Evolutionary conservation across 2,113 vertebrate species (phyloP).

Genomic region (Charadrius vociferus): DNA sequence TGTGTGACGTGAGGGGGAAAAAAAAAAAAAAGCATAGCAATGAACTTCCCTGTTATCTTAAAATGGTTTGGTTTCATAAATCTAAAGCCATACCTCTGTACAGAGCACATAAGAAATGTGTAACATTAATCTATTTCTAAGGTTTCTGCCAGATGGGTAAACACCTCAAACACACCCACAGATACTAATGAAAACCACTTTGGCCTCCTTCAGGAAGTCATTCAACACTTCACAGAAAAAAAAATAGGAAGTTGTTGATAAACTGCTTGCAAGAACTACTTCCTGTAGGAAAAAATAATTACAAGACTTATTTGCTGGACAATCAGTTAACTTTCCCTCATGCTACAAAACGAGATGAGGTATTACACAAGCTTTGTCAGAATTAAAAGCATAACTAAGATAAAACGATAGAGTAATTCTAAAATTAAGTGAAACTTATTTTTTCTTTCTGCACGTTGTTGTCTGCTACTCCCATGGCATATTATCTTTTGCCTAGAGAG

Average conservation of each 20-base stretch:
- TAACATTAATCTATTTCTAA: not conserved
- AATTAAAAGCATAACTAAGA: not conserved
- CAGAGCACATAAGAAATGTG: not conserved
- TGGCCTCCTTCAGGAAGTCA: constrained; percentile 77
- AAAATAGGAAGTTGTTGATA: constrained; percentile 82
- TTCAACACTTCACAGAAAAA: constrained; percentile 72
- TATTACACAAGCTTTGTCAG: not conserved
- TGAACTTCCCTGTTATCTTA: not conserved
- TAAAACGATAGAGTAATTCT: not conserved
- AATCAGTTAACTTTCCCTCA: constrained; percentile 55
- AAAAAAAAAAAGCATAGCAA: not conserved
- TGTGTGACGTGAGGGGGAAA: not conserved
- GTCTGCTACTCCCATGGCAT: not conserved
- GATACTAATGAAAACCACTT: constrained; percentile 66
- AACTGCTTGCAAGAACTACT: constrained; percentile 76
- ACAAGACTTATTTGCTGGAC: constrained; percentile 67
- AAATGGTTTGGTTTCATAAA: not conserved
- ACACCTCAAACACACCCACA: constrained; percentile 60
- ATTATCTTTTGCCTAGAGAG: constrained; percentile 48
- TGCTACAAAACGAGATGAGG: not conserved
- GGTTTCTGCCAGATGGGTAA: constrained; percentile 51
- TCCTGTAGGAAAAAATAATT: constrained; percentile 80
- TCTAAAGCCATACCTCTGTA: not conserved
- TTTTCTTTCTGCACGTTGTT: not conserved
- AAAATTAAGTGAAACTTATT: not conserved